Evolutionary conservation across 1,140 invertebrate genomes (phyloP).

Genomic region (Plutomurus gul): DNA sequence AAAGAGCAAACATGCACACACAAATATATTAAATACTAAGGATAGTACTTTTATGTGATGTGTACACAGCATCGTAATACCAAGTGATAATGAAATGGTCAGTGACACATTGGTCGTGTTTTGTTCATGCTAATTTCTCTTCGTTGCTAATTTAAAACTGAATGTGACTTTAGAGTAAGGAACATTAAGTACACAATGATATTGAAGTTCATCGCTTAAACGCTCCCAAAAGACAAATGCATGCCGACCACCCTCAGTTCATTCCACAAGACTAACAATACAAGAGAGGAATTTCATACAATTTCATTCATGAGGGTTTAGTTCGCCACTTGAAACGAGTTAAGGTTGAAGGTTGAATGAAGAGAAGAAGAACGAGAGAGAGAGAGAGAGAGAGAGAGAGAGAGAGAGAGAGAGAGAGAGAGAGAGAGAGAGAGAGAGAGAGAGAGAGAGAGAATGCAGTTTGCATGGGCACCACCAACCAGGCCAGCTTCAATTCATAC

Average conservation of each 20-base stretch:
- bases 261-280: neutral
- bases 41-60: no score
- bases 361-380: neutral
- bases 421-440: no score
- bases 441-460: no score
- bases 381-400: neutral
- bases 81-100: no score
- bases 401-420: neutral
- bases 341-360: neutral
- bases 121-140: no score
- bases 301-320: constrained; percentile 30
- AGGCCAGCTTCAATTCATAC: no score
- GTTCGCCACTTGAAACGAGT: neutral
- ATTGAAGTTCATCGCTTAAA: neutral
- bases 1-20: no score
- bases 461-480: constrained; percentile 26
- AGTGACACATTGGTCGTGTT: no score
- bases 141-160: no score
- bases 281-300: neutral
- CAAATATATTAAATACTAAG: no score
- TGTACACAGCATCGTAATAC: no score
- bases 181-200: neutral
- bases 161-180: no score
- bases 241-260: constrained; percentile 31
- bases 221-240: constrained; percentile 18